Percentiles rank a stretch among this genome's conserved stretches.
phyloP scores from a whole-genome alignment of 2,113 vertebrate genomes.

The Brienomyrus brachyistius region DNA sequence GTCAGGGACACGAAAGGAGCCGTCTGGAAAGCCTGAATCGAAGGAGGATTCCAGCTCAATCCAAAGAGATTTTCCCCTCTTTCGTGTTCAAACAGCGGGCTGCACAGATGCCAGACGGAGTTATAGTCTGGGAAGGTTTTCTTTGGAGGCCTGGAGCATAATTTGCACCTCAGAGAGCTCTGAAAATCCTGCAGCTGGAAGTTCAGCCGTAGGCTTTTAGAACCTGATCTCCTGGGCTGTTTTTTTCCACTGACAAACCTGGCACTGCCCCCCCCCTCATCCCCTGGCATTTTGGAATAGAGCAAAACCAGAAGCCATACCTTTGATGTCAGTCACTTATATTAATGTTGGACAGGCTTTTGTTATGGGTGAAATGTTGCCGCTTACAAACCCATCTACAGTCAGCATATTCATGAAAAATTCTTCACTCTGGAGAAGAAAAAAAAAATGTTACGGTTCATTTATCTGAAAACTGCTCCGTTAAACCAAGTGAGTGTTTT shows the following conservation, averaged over 20 bases:
- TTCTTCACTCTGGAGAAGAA: background rate
- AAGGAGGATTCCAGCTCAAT: background rate
- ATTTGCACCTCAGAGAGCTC: slow-evolving; percentile 2
- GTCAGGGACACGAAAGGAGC: background rate
- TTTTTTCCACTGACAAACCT: background rate
- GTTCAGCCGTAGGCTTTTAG: background rate
- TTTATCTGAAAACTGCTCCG: background rate
- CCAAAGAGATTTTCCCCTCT: background rate
- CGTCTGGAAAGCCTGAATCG: background rate
- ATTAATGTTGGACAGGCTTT: slow-evolving; percentile 1
- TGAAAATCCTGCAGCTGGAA: background rate
- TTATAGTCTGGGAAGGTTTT: background rate
- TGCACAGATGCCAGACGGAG: background rate
- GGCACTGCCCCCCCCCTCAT: background rate
- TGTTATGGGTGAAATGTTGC: background rate
- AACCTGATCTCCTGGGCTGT: background rate
- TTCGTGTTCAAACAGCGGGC: background rate
- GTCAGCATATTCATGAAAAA: background rate
- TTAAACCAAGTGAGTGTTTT: background rate
- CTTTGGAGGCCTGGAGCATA: background rate
- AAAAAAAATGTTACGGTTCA: background rate
- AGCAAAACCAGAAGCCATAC: background rate
- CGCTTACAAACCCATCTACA: background rate
- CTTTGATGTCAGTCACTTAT: slow-evolving; percentile 5
- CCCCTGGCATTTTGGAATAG: background rate